phyloP scores from a whole-genome alignment of 2,113 vertebrate species.

The Pangasianodon hypophthalmus region DNA sequence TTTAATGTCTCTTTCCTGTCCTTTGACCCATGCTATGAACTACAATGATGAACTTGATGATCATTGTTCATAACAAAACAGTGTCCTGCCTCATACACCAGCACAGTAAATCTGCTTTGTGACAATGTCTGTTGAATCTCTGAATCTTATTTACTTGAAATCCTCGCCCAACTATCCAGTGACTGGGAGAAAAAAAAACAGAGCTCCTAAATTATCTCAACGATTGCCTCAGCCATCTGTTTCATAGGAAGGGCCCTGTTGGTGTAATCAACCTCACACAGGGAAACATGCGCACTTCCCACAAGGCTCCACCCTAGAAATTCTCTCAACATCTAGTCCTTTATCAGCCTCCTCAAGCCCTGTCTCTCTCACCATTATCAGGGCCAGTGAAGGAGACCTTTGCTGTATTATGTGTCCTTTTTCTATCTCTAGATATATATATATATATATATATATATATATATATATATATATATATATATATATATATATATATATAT shows the following conservation, averaged over 20 bases:
- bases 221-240: constrained; percentile 48
- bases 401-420: constrained; percentile 25
- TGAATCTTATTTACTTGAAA: background rate
- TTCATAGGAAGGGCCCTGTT: constrained; percentile 35
- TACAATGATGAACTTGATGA: background rate
- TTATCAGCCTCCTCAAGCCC: constrained; percentile 25
- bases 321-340: background rate
- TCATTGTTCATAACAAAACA: background rate
- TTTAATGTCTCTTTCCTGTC: background rate
- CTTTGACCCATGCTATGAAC: background rate
- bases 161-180: constrained; percentile 11
- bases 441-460: background rate
- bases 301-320: constrained; percentile 7
- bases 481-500: background rate
- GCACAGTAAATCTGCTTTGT: background rate
- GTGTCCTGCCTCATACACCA: background rate
- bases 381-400: constrained; percentile 15
- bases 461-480: background rate
- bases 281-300: constrained; percentile 39
- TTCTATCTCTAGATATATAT: background rate
- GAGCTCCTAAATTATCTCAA: constrained; percentile 28
- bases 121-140: background rate
- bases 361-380: constrained; percentile 31
- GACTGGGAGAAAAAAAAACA: background rate
- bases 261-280: constrained; percentile 50